Conservation (phyloP, 2,888 invertebrate genomes). For the Dysmachus trigonus region DNA sequence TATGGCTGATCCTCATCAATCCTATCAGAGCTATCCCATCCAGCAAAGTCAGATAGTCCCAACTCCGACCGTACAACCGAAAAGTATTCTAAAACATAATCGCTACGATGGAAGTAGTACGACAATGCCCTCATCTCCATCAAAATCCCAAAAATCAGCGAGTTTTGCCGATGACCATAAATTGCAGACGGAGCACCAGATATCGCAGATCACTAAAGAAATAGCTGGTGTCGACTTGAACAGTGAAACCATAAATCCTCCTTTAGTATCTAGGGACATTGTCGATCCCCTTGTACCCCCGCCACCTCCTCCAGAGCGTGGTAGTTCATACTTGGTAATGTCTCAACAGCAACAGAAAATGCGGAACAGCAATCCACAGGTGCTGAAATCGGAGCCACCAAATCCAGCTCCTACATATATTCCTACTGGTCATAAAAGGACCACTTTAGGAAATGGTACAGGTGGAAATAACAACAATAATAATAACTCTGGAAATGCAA, state of each 20-base stretch:
- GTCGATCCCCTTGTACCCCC: constrained; percentile 59
- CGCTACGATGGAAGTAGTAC: constrained; percentile 56
- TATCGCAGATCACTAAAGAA: constrained; percentile 59
- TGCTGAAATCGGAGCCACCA: neutral
- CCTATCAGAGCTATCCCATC: constrained; percentile 55
- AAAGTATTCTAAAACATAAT: constrained; percentile 64
- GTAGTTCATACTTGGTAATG: constrained; percentile 89
- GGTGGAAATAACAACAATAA: constrained; percentile 3
- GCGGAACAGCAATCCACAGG: constrained; percentile 44
- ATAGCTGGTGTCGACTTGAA: constrained; percentile 56
- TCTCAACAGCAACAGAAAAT: constrained; percentile 69
- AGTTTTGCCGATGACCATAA: constrained; percentile 63
- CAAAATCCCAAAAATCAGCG: constrained; percentile 62
- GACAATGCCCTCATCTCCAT: constrained; percentile 61
- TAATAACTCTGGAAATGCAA: neutral
- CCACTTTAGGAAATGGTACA: neutral
- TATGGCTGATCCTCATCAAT: constrained; percentile 51
- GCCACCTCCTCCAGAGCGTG: constrained; percentile 86
- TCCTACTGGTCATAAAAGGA: neutral
- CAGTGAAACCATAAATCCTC: constrained; percentile 29
- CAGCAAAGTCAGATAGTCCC: constrained; percentile 47
- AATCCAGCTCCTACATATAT: neutral
- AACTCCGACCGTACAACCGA: constrained; percentile 58
- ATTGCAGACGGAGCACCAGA: constrained; percentile 58
- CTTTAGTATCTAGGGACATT: constrained; percentile 50